phyloP scores from a whole-genome alignment of 2,113 vertebrate species.

The Promerops cafer region DNA sequence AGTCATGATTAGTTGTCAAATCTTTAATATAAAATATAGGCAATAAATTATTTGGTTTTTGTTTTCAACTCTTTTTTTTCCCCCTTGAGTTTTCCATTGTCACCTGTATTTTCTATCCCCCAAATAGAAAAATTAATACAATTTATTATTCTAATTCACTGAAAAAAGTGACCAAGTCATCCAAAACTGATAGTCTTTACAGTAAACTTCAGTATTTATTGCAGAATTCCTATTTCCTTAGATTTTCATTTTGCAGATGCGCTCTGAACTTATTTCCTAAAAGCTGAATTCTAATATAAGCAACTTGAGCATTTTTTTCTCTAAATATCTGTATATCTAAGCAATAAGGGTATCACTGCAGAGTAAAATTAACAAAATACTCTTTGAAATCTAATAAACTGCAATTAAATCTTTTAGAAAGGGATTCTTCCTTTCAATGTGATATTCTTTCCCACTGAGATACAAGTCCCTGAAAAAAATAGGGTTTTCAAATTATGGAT shows the following conservation, averaged over 20 bases:
- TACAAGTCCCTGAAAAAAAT: neutral
- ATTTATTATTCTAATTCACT: neutral
- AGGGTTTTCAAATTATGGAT: neutral
- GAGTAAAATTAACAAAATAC: neutral
- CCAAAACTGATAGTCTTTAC: neutral
- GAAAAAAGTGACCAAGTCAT: neutral
- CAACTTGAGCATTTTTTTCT: neutral
- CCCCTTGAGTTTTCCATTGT: neutral
- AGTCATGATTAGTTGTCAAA: neutral
- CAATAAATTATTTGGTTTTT: neutral
- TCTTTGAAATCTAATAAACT: neutral
- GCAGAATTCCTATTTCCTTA: neutral
- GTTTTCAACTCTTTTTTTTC: neutral
- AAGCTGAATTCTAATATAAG: neutral
- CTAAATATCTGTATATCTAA: neutral
- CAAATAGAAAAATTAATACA: neutral
- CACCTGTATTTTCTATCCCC: neutral
- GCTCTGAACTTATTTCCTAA: neutral
- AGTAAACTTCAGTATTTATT: neutral
- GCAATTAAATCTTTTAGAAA: neutral
- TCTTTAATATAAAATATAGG: neutral
- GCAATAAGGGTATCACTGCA: neutral
- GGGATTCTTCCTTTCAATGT: neutral
- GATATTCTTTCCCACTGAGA: neutral
- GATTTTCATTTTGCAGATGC: neutral